Evolutionary conservation across 2,888 invertebrate species (phyloP).

Genomic region (Venustoraphidia nigricollis): DNA sequence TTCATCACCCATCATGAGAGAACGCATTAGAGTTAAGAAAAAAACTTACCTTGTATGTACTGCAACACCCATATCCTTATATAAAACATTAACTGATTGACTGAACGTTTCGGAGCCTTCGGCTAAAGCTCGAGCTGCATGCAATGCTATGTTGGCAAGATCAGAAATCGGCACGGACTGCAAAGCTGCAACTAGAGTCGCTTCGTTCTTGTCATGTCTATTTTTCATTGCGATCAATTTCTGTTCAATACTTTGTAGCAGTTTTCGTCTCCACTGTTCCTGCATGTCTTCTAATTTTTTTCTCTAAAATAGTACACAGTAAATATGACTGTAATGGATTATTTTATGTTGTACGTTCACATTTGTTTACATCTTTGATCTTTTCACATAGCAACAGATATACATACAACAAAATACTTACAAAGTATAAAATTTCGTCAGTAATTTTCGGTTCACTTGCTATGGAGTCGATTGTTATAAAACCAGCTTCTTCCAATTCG

Average conservation of each 20-base stretch:
- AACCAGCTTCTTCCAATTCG: no score
- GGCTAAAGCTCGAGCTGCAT: conserved; percentile 53
- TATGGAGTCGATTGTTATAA: no score
- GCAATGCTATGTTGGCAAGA: conserved; percentile 45
- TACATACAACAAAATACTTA: no score
- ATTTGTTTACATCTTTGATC: no score
- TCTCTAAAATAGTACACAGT: conserved; percentile 32
- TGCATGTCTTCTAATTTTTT: conserved; percentile 44
- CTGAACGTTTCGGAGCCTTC: conserved; percentile 70
- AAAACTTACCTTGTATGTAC: conserved; percentile 41
- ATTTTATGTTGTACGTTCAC: no score
- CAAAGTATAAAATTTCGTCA: no score
- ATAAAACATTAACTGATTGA: conserved; percentile 46
- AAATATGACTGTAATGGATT: not conserved
- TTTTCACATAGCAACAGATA: no score
- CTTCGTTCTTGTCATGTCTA: conserved; percentile 11
- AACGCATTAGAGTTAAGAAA: not conserved
- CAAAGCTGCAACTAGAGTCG: conserved; percentile 23
- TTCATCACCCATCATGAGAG: no score
- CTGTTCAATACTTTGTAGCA: conserved; percentile 47
- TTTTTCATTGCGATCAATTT: conserved; percentile 30
- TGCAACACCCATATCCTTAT: conserved; percentile 49
- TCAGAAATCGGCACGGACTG: conserved; percentile 23
- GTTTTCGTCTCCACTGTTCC: conserved; percentile 45
- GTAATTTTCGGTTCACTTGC: no score